Conservation (phyloP, 2,888 invertebrate species). For the Limnephilus marmoratus region DNA sequence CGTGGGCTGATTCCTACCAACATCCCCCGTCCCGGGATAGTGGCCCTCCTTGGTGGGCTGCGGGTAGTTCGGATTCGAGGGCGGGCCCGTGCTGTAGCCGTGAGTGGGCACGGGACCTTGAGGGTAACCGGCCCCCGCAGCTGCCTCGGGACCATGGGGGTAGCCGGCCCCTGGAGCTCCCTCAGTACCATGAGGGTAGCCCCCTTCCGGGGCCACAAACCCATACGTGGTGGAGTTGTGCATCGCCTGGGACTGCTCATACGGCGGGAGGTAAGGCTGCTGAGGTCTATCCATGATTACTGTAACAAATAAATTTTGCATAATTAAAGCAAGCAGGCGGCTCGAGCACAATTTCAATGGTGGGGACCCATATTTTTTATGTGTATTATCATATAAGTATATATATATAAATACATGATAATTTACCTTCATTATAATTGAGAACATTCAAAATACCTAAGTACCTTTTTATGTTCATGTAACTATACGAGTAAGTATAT, state of each 20-base stretch:
- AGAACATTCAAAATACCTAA: no score
- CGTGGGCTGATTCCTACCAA: background rate
- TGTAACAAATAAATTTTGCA: background rate
- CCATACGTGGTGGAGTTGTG: background rate
- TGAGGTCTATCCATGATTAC: background rate
- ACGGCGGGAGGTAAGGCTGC: background rate
- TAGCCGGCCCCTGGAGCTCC: background rate
- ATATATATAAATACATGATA: no score
- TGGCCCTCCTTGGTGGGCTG: background rate
- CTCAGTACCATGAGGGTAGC: background rate
- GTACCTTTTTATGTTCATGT: no score
- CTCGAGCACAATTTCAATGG: no score
- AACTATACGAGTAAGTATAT: no score
- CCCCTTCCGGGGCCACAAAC: background rate
- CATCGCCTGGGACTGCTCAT: background rate
- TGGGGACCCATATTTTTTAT: no score
- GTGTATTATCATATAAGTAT: no score
- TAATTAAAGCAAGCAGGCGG: background rate
- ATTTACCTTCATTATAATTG: no score
- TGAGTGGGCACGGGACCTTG: background rate
- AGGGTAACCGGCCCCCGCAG: background rate
- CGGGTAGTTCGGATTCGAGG: background rate
- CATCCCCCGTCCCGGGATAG: background rate
- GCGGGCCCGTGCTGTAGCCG: background rate
- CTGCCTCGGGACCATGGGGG: background rate